Conservation (phyloP, 2,888 invertebrate genomes). For the Colostygia pectinataria region DNA sequence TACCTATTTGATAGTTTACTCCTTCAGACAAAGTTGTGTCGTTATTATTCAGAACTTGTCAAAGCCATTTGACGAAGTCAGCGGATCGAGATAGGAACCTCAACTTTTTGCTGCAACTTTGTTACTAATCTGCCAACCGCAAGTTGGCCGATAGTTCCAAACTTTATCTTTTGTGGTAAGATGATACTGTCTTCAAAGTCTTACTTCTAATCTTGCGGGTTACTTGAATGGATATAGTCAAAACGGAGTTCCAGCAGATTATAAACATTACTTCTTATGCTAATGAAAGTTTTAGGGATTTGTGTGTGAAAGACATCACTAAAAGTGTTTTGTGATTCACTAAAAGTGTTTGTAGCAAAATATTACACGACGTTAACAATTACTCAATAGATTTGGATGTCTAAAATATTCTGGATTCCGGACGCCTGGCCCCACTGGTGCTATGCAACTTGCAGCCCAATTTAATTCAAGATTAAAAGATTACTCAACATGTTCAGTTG, state of each 20-base stretch:
- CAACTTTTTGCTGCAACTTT: slow-evolving; percentile 27
- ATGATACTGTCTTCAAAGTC: slow-evolving; percentile 21
- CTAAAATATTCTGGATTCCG: not conserved
- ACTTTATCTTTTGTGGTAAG: slow-evolving; percentile 29
- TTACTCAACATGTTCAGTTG: slow-evolving; percentile 23
- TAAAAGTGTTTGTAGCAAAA: no score
- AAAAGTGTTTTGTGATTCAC: no score
- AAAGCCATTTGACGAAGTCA: slow-evolving; percentile 21
- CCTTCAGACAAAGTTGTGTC: no score
- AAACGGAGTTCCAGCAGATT: slow-evolving; percentile 4
- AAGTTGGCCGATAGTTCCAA: slow-evolving; percentile 24
- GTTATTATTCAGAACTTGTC: slow-evolving; percentile 5
- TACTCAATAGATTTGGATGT: no score
- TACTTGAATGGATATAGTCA: slow-evolving; percentile 16
- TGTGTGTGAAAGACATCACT: no score
- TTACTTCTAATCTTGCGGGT: slow-evolving; percentile 24
- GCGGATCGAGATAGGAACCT: slow-evolving; percentile 22
- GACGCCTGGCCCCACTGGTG: slow-evolving; percentile 18
- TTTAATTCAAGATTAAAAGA: slow-evolving; percentile 33
- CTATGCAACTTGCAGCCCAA: slow-evolving; percentile 26
- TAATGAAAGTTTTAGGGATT: not conserved
- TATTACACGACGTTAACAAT: no score
- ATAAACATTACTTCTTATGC: not conserved
- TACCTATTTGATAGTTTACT: not conserved
- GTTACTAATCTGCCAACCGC: slow-evolving; percentile 23